Conservation (phyloP, 2,888 invertebrate genomes). For the Theodoxus fluviatilis region DNA sequence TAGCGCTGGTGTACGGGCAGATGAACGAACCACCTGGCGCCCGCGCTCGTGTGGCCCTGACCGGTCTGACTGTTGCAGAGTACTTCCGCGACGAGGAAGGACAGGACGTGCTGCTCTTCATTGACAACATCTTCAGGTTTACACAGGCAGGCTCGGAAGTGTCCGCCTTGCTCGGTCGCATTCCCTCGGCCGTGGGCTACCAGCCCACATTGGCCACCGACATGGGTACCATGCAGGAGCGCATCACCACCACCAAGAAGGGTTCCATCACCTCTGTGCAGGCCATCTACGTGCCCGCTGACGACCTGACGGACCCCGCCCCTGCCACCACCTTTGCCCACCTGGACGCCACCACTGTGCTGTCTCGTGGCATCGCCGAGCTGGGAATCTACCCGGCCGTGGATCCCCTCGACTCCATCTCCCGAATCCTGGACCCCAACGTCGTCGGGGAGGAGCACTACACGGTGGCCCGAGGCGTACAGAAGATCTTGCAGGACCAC, state of each 20-base stretch:
- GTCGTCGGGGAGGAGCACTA: slow-evolving; percentile 50
- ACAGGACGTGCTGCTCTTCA: slow-evolving; percentile 44
- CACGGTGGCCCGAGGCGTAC: slow-evolving; percentile 43
- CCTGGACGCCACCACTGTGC: slow-evolving; percentile 54
- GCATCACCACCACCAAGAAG: slow-evolving; percentile 55
- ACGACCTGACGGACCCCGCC: slow-evolving; percentile 57
- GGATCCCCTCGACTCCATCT: slow-evolving; percentile 54
- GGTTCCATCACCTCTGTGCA: slow-evolving; percentile 60
- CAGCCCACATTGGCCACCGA: slow-evolving; percentile 56
- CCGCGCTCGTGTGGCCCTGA: slow-evolving; percentile 54
- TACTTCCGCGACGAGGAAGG: slow-evolving; percentile 50
- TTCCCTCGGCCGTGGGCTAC: slow-evolving; percentile 59
- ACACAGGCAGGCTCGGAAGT: slow-evolving; percentile 38
- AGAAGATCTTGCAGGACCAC: slow-evolving; percentile 36
- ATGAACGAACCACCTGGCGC: slow-evolving; percentile 61
- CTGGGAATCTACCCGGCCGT: slow-evolving; percentile 57
- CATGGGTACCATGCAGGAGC: slow-evolving; percentile 57
- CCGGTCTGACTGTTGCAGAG: slow-evolving; percentile 57
- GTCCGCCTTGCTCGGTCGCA: slow-evolving; percentile 56
- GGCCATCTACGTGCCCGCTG: no score
- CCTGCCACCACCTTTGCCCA: slow-evolving; percentile 58
- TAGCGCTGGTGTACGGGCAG: slow-evolving; percentile 57
- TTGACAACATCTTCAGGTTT: slow-evolving; percentile 57
- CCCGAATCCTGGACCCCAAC: slow-evolving; percentile 45
- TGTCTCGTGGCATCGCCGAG: slow-evolving; percentile 50